Base-by-base conservation (phyloP, 2,113 vertebrate genomes). In the Coptodon bakossiorum region DNA sequence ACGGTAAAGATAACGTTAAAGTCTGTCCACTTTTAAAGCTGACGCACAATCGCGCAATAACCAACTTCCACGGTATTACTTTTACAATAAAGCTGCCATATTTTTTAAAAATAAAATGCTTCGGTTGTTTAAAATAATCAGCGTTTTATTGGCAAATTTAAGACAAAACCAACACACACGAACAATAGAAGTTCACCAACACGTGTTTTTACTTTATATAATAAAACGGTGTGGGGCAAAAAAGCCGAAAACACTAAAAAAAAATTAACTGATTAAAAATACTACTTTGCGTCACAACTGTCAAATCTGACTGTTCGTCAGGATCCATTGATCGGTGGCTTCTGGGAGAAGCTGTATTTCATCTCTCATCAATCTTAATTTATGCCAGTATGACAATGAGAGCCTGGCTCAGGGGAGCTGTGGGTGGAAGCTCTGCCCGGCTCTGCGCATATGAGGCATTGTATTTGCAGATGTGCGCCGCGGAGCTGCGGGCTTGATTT, bases 301-400 rank as follows among this genome's bases (percentile, higher is more conserved):
- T 97, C 97, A 97, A 96, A 97, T 97, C 97, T 95, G 97, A 96
- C 96, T 97, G 97, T 97, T 97, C 97, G 84, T 96, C 95, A 95
- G 84, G 95, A 96, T 94, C 95, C 94, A 97, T 97, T 95, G 97
- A 98, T 98, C 97, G 96, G 85, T 94, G 96, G 95, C 95, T 95
- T 95, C 92, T 94, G 96, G 95, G 95, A 81, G 86, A 86, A 88
- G 83, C 81, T 88, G 96, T 85, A 96, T 97, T 98, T 98, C 98
- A 99, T 99, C 97, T 97, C 95, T 16, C 97, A 99, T 99, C 98
- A 97, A 98, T 99, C 98, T 99, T 98, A 97, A 99, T 99, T 97
- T 97, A 97, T 98, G 98, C 97, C 98, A 97, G 93, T 90, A 97
- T 97, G 97, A 99, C 98, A 99, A 99, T 97, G 96, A 97, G 94